These are phyloP conservation scores for Ceyx melanurus DNA, from an alignment of 2,113 vertebrate species.

Conservation along the genomic window DNA sequence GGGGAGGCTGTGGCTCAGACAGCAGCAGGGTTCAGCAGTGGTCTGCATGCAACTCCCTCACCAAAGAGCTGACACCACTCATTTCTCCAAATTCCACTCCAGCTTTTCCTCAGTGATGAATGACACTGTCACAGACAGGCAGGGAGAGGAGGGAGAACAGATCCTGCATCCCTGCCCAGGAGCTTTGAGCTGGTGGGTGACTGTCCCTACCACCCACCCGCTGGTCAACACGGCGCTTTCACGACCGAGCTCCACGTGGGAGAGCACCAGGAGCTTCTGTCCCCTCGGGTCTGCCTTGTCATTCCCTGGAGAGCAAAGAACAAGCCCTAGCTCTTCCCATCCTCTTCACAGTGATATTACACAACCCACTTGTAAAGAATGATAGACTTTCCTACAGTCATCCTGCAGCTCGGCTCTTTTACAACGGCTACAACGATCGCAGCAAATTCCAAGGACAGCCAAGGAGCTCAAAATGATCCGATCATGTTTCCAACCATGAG, in stretches of 20 bases:
- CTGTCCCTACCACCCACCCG: not conserved
- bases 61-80: not conserved
- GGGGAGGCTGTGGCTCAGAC: not conserved
- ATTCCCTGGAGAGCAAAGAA: not conserved
- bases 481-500: slow-evolving; percentile 66
- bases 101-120: not conserved
- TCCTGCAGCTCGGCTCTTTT: slow-evolving; percentile 26
- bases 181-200: not conserved
- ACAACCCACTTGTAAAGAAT: not conserved
- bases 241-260: not conserved
- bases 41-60: not conserved
- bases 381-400: not conserved
- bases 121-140: not conserved
- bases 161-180: not conserved
- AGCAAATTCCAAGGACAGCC: slow-evolving; percentile 46
- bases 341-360: not conserved
- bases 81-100: not conserved
- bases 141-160: not conserved
- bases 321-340: not conserved
- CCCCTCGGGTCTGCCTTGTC: not conserved
- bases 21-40: not conserved
- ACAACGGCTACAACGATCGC: slow-evolving; percentile 28
- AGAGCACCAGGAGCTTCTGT: not conserved
- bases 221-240: not conserved
- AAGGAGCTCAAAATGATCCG: slow-evolving; percentile 41